Base-by-base conservation (phyloP, 2,888 invertebrate genomes). In the Epinotia ramella region DNA sequence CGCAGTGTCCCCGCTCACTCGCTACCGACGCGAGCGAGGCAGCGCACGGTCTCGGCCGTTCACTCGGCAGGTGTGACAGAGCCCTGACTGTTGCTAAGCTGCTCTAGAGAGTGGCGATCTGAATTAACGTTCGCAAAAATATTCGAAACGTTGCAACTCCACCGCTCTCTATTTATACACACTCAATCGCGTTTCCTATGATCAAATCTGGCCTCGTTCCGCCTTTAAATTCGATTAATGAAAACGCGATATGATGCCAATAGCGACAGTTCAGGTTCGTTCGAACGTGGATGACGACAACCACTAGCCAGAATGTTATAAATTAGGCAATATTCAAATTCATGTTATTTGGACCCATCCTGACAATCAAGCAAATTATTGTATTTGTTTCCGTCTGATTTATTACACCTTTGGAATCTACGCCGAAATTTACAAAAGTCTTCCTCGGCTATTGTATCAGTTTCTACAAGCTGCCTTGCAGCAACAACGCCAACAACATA, bases 111-210 rank as follows among this genome's bases (percentile, higher is more conserved):
- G 76, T 56, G 76, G 71, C 71, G 60, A 60, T 59, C 65, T 3
- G 68, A 63, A 40, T 67, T 73, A 67, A n/a, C n/a, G 68, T 44
- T 24, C 57, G 46, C 60, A 63, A 67, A 53, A 73, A 73, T 12
- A 66, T 66, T 64, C 12, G 18, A 46, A 64, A 20, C 65, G 12
- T 16, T 57, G 63, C 56, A 64, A 76, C 66, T 75, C 80, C 82
- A 80, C 83, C 82, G 81, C 82, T 81, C 80, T 81, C 82, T 77
- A 79, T 74, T 77, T 78, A 78, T 67, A 64, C 59, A 84, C 84
- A 84, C 79, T 82, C 77, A 83, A 79, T 80, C 78, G 76, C 77
- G 76, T 66, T 78, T 77, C 73, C 77, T 60, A 72, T 78, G 71
- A 80, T 77, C 78, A 78, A 78, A 65, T 79, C 72, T 53, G 72